phyloP scores from a whole-genome alignment of 2,113 vertebrate species.

The Ageneiosus marmoratus region DNA sequence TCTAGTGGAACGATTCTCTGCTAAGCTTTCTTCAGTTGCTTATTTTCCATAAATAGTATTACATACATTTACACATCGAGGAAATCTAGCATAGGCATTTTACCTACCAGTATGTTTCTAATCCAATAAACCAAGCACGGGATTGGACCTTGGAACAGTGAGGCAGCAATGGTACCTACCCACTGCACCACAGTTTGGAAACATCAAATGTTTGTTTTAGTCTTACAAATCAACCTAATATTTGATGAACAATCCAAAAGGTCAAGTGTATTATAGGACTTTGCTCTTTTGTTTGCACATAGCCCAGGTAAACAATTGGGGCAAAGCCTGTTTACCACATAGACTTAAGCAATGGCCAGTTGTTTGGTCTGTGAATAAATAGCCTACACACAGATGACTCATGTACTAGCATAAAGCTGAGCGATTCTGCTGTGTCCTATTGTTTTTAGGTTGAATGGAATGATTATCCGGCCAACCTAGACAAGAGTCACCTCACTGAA shows the following conservation, averaged over 20 bases:
- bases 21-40: background rate
- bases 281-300: background rate
- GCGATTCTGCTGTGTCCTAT: conserved; percentile 8
- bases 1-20: background rate
- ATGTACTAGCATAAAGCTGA: background rate
- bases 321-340: background rate
- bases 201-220: conserved; percentile 2
- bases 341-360: conserved; percentile 1
- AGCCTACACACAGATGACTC: background rate
- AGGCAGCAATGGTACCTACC: background rate
- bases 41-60: background rate
- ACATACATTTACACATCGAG: background rate
- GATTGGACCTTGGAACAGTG: background rate
- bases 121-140: background rate
- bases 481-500: background rate
- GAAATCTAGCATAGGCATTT: background rate
- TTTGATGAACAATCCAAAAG: background rate
- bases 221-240: background rate
- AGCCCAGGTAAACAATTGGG: conserved; percentile 7
- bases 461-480: conserved; percentile 17
- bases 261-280: background rate
- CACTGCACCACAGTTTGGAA: background rate
- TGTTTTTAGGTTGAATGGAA: conserved; percentile 5
- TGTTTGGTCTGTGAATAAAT: conserved; percentile 8
- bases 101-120: background rate